Evolutionary conservation across 1,140 invertebrate genomes (phyloP), one percentile per base, ranked within the genome.

Genomic region (Pectinophora gossypiella): DNA sequence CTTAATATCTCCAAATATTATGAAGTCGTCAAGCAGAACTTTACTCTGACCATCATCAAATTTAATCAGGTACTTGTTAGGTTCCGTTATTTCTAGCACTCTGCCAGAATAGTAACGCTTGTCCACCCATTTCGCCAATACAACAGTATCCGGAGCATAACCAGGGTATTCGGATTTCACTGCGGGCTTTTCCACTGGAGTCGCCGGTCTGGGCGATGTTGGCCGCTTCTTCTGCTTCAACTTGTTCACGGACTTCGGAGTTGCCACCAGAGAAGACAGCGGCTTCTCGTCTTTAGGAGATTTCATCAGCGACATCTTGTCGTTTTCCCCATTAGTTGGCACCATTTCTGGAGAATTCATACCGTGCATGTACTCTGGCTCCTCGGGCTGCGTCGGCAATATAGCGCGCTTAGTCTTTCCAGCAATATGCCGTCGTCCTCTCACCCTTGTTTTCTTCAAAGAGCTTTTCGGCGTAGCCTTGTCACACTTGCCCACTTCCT

Each of bases 101-200:
- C 67, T 88, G 0, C 90, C 91, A 0, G 90, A 90, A 56, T 92
- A 92, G 59, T 91, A 92, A 40, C 89, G 87, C 53, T 90, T 91
- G 48, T 92, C 91, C 0, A 89, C 89, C 91, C 91, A 92, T 72
- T 90, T 91, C 0, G 91, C 91, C 44, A 92, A 84, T 0, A 91
- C 91, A 0, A 88, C 69, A 4, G 88, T 90, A 0, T 89, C 89
- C 0, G 88, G 78, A 0, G 82, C 48, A 48, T 64, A 79, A 0
- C 78, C 84, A 2, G 79, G 70, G 19, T 84, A 85, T 57, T 87
- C 84, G 0, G 60, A 56, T 47, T 87, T 87, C 0, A 78, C 51
- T 0, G 62, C 19, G 10, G 59, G 38, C 22, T 83, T 87, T 51
- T 87, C 83, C 0, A 87, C 83, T 0, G 83, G 83, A 4, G 83